These are phyloP conservation scores for Gymnosoma rotundatum DNA, from an alignment of 2,888 invertebrate genomes.

Conservation along the genomic window DNA sequence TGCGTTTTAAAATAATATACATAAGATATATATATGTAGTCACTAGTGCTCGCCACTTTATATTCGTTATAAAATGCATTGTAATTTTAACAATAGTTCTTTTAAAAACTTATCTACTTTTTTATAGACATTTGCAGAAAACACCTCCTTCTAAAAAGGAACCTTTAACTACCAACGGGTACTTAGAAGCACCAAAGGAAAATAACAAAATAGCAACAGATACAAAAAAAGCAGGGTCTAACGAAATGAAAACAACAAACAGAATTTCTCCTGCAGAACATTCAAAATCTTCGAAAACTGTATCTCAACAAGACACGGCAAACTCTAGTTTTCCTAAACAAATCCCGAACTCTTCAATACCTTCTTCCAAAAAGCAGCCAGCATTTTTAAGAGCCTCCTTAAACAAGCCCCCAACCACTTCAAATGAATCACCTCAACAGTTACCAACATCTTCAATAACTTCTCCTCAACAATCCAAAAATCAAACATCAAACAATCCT, in stretches of 20 bases:
- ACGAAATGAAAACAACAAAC: not conserved
- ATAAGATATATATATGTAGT: too few species aligned
- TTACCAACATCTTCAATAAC: not conserved
- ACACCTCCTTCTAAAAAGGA: conserved; percentile 25
- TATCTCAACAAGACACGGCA: not conserved
- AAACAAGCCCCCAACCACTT: not conserved
- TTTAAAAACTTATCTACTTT: not conserved
- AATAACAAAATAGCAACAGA: not conserved
- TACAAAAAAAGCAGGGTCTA: not conserved
- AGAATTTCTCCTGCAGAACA: not conserved
- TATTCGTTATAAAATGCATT: too few species aligned
- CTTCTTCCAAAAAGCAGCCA: not conserved
- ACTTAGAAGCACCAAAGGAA: not conserved
- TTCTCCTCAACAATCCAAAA: not conserved
- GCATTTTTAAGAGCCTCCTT: not conserved
- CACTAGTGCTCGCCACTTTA: too few species aligned
- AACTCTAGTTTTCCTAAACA: too few species aligned
- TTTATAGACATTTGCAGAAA: conserved; percentile 55
- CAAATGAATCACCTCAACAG: not conserved
- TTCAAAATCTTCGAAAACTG: not conserved
- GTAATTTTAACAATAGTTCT: too few species aligned
- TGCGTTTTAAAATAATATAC: too few species aligned
- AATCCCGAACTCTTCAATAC: too few species aligned
- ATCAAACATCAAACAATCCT: not conserved
- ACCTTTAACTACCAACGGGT: too few species aligned